Base-by-base conservation (phyloP, 2,888 invertebrate genomes). In the Himalopsyche tibetana region DNA sequence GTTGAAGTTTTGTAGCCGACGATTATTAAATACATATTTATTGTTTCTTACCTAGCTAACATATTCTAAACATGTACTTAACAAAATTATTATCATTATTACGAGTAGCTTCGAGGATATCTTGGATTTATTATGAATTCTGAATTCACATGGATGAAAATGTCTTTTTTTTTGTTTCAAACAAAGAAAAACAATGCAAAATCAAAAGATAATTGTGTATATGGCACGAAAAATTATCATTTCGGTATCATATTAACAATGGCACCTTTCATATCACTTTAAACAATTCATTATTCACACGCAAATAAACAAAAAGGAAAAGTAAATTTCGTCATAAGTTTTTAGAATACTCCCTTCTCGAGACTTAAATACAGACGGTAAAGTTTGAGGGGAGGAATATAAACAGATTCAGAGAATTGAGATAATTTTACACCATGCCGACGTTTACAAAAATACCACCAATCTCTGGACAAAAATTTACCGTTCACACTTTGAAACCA, bases 1-100 rank as follows among this genome's bases (percentile, higher is more conserved):
- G 15, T 36, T 15, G 74, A 38, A 1, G 74, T 38, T 12, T 36
- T 15, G 36, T 74, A 51, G 74, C 74, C 38, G 74, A 36, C 15
- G 74, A 74, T 74, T 12, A 74, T 36, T 38, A 74, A 74, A 36
- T 74, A 74, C 63, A 63, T 74, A 12, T 74, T 74, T 63, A 63
- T 63, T 63, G 63, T 74, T 74, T 74, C 74, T 74, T 74, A 74
- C 36, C 74, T 74, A 74, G 74, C 74, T 74, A 74, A 74, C 19
- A 36, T 74, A 74, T 36, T 74, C 74, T 74, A 74, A 63, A 74
- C 74, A 74, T 74, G 36, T 36, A 74, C 74, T 74, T 74, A 74
- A 15, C 36, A 36, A 74, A 74, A 74, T 74, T 74, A 74, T 74
- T 74, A 74, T 74, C 74, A 74, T 74, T 74, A 74, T 74, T 74